phyloP scores from a whole-genome alignment of 1,140 invertebrate species.

The Zaprionus vittiger region DNA sequence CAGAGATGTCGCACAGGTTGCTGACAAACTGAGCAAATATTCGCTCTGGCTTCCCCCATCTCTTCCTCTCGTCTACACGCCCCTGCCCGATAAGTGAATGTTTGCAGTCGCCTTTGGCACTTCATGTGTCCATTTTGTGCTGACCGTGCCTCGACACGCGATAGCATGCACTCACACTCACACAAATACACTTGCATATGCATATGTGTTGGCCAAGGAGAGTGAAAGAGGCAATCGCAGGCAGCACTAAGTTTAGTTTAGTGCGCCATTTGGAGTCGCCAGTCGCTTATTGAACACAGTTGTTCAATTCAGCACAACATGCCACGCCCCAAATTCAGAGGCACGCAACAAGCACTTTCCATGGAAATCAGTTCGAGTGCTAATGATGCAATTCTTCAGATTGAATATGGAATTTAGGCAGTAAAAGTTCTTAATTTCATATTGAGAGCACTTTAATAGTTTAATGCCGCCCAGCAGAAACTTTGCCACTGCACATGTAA shows the following conservation, averaged over 20 bases:
- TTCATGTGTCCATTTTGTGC: slow-evolving; percentile 57
- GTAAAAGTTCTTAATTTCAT: slow-evolving; percentile 24
- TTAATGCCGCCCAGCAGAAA: slow-evolving; percentile 51
- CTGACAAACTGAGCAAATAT: slow-evolving; percentile 36
- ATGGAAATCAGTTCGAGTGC: slow-evolving; percentile 16
- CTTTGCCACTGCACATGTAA: slow-evolving; percentile 33
- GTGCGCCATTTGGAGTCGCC: slow-evolving; percentile 2
- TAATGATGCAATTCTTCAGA: slow-evolving; percentile 57
- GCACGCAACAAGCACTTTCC: slow-evolving; percentile 46
- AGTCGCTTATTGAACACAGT: slow-evolving; percentile 59
- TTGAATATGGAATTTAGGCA: slow-evolving; percentile 57
- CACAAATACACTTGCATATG: slow-evolving; percentile 12
- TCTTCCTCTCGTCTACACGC: background rate
- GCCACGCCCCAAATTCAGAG: slow-evolving; percentile 45
- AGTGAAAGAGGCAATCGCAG: background rate
- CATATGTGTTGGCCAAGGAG: background rate
- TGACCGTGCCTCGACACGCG: slow-evolving; percentile 35
- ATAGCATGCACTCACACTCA: slow-evolving; percentile 22
- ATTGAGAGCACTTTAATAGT: slow-evolving; percentile 72
- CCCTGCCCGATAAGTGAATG: slow-evolving; percentile 12
- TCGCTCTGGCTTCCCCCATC: background rate
- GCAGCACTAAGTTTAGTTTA: too few relatives aligned
- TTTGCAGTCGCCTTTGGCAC: slow-evolving; percentile 51
- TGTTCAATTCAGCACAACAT: slow-evolving; percentile 28
- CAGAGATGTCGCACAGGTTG: slow-evolving; percentile 44